These are phyloP conservation scores for Elegia similella DNA, from an alignment of 2,888 invertebrate genomes.

Conservation along the genomic window DNA sequence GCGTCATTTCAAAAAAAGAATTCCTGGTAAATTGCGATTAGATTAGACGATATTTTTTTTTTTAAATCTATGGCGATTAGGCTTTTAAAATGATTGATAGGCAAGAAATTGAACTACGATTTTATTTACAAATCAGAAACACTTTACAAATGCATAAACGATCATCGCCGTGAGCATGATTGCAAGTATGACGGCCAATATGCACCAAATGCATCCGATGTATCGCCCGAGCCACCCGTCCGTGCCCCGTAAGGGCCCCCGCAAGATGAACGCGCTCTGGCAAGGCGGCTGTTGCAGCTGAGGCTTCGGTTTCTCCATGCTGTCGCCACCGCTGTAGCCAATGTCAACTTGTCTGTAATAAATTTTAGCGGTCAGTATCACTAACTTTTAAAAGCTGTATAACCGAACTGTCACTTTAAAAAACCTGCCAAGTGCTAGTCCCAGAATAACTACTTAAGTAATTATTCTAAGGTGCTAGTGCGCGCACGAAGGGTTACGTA, in stretches of 20 bases:
- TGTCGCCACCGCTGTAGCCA: conserved; percentile 11
- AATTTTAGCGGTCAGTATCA: not conserved
- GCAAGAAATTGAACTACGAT: not conserved
- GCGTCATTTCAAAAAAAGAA: too few relatives aligned
- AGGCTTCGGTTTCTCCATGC: not conserved
- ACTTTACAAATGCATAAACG: not conserved
- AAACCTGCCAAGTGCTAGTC: too few relatives aligned
- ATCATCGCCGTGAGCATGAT: not conserved
- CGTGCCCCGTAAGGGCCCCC: not conserved
- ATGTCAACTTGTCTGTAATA: conserved; percentile 8
- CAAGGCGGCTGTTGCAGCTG: not conserved
- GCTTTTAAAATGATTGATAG: too few relatives aligned
- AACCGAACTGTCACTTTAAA: too few relatives aligned
- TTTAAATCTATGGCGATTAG: too few relatives aligned
- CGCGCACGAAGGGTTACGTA: too few relatives aligned
- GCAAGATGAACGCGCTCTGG: not conserved
- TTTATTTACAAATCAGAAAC: not conserved
- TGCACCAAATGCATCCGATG: not conserved
- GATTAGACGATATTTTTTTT: too few relatives aligned
- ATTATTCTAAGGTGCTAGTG: too few relatives aligned
- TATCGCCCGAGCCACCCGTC: conserved; percentile 7
- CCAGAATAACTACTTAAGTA: too few relatives aligned
- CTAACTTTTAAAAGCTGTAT: too few relatives aligned
- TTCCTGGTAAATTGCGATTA: too few relatives aligned
- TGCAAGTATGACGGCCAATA: not conserved